Evolutionary conservation across 2,113 vertebrate genomes (phyloP).

Genomic region (Notiomystis cincta): DNA sequence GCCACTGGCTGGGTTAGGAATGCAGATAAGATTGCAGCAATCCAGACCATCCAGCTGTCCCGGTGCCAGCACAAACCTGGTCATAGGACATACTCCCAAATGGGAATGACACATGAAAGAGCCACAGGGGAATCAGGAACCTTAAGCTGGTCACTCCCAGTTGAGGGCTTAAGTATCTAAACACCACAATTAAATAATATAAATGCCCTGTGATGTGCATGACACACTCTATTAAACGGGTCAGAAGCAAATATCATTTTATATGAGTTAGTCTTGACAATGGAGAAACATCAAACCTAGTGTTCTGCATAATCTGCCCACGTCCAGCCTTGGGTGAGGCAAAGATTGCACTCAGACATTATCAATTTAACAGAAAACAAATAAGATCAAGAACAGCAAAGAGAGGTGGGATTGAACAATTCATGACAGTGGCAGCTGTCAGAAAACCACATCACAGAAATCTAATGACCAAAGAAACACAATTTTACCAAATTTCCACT

Average conservation of each 20-base stretch:
- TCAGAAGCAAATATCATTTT: neutral
- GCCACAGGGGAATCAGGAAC: neutral
- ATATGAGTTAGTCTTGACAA: neutral
- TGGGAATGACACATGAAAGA: neutral
- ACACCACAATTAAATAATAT: neutral
- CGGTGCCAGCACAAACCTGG: neutral
- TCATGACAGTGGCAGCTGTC: neutral
- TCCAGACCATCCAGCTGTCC: neutral
- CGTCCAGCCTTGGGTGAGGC: neutral
- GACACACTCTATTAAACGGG: neutral
- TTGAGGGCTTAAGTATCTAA: neutral
- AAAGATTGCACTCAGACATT: neutral
- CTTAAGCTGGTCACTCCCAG: neutral
- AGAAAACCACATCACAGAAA: neutral
- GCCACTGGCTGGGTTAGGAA: neutral
- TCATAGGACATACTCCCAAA: neutral
- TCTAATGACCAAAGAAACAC: neutral
- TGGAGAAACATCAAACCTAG: neutral
- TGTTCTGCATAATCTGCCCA: neutral
- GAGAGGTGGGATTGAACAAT: neutral
- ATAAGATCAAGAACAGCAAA: neutral
- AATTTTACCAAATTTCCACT: neutral
- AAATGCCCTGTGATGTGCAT: neutral
- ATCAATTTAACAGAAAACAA: neutral
- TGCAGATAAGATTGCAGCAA: neutral